Evolutionary conservation across 2,113 vertebrate species (phyloP), one percentile per base, ranked within the genome.

Genomic region (Erythrocercus mccallii): DNA sequence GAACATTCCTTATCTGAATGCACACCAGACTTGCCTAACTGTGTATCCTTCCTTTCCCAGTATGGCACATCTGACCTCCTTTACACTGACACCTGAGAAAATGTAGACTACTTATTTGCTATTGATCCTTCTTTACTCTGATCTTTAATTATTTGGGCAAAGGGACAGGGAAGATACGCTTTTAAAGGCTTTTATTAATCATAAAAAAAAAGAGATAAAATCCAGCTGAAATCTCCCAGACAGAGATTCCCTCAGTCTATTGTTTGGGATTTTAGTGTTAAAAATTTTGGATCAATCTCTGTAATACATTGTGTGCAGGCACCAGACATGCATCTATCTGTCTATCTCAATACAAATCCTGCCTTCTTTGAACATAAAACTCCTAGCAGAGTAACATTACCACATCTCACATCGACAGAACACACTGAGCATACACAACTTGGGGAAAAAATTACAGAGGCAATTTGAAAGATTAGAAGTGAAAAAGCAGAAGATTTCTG

Each of bases 331-430:
- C 78, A 86, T 91, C 86, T 95, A 91, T 92, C 91, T 96, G 91
- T 97, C 94, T 91, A 2, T 94, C 90, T 96, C 77, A 87, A 96
- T 91, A 96, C 88, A 96, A 94, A 96, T 90, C 86, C 60, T 88
- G 57, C 72, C 69, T 96, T 95, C 93, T 88, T 80, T 95, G 92
- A 93, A 95, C 81, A 94, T 95, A 96, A 96, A 97, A 81, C 72
- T 88, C 74, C 85, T 82, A 47, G 64, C 82, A 81, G 82, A 93
- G 64, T 90, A 82, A 95, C 88, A 88, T 81, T 96, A 88, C 87
- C 71, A 93, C 87, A 94, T 94, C 88, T 92, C 90, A 94, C 87
- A 88, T 88, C 1, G 8, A 95, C 82, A 95, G 80, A 94, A 88
- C 72, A 74, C 78, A 94, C 61, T 91, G 88, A 96, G 48, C 51